Conservation (phyloP, 2,888 invertebrate genomes). For the Notodonta dromedarius region DNA sequence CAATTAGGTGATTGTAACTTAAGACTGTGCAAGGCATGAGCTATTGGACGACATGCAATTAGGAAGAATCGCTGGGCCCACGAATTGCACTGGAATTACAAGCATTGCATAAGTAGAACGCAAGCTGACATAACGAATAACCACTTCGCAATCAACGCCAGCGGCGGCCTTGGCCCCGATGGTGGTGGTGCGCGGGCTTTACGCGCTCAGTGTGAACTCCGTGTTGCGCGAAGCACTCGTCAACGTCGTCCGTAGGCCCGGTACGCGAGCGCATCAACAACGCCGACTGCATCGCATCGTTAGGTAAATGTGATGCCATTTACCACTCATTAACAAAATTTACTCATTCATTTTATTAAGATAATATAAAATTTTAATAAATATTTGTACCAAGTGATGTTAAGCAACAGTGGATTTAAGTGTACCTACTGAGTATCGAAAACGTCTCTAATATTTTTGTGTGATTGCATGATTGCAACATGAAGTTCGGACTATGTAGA, state of each 20-base stretch:
- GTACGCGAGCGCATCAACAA: constrained; percentile 47
- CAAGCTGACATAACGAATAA: constrained; percentile 78
- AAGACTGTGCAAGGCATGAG: too few relatives aligned
- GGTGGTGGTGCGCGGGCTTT: constrained; percentile 45
- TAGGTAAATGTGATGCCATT: constrained; percentile 35
- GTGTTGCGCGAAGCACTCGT: constrained; percentile 47
- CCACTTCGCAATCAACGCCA: constrained; percentile 69
- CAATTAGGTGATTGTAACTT: too few relatives aligned
- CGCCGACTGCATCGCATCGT: constrained; percentile 29
- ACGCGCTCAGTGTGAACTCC: constrained; percentile 40
- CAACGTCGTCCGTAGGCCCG: constrained; percentile 50
- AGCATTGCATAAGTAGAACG: constrained; percentile 82
- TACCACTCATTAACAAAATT: too few relatives aligned
- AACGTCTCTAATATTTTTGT: neutral
- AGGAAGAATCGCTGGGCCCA: constrained; percentile 57
- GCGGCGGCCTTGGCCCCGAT: constrained; percentile 75
- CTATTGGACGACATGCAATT: constrained; percentile 10
- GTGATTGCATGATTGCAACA: neutral
- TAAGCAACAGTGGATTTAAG: neutral
- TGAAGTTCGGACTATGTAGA: neutral
- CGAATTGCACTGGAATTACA: constrained; percentile 74
- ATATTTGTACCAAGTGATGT: too few relatives aligned
- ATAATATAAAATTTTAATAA: too few relatives aligned
- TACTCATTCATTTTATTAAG: too few relatives aligned
- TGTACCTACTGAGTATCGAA: neutral